phyloP scores from a whole-genome alignment of 2,113 vertebrate genomes.

The Ptilorrhoa leucosticta region DNA sequence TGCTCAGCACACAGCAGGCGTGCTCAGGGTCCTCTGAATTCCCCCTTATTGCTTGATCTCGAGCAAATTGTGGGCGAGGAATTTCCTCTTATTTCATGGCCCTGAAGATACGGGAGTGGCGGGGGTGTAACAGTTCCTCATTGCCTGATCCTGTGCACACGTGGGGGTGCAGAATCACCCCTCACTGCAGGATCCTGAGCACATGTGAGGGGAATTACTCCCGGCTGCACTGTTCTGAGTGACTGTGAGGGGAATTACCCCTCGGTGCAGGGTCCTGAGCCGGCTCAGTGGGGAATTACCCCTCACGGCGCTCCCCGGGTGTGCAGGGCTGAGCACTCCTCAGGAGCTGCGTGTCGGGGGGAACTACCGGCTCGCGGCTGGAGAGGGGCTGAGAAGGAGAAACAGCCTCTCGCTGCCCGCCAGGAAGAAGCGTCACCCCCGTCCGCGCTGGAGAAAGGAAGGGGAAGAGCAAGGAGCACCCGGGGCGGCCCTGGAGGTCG shows the following conservation, averaged over 20 bases:
- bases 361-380: neutral
- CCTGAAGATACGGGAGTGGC: fast-evolving
- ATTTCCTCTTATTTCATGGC: fast-evolving
- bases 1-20: too few species aligned
- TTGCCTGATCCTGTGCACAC: neutral
- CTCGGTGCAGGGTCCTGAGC: too few species aligned
- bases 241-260: fast-evolving
- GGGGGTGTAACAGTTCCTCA: neutral
- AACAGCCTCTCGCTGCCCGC: neutral
- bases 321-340: neutral
- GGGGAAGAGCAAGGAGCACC: neutral
- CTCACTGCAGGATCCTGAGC: fast-evolving
- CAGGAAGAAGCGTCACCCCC: neutral
- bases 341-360: neutral
- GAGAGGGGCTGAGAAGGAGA: too few species aligned
- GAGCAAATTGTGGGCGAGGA: fast-evolving
- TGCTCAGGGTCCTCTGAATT: fast-evolving
- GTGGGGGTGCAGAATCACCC: neutral
- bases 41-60: fast-evolving
- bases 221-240: fast-evolving
- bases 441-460: neutral
- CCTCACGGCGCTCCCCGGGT: neutral
- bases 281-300: fast-evolving
- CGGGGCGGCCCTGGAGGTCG: neutral
- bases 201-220: fast-evolving